Evolutionary conservation across 2,888 invertebrate species (phyloP), one percentile per base, ranked within the genome.

Genomic region (Scaptomyza caliginosa): DNA sequence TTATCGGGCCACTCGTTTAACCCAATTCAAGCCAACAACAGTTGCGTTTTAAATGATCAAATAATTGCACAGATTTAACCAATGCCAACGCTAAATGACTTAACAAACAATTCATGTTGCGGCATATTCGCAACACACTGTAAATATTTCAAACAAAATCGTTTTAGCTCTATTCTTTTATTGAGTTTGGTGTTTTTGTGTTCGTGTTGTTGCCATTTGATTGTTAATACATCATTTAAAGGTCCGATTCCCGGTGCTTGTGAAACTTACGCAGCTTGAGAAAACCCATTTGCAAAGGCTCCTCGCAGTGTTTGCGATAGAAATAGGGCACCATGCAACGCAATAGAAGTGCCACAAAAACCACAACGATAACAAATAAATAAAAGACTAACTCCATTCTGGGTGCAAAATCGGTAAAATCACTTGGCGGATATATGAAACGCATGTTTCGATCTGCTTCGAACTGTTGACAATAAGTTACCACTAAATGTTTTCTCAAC

Each of bases 21-120:
- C 54, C 50, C 43, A 49, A 48, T 70, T 64, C 65, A 24, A 32
- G 42, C 19, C 46, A 55, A 56, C 8, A 30, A 64, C 48, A 67
- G 77, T 63, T 78, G 77, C 59, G 21, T 64, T 74, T 77, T 74
- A 77, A 74, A 77, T 74, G 69, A 59, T 68, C 45, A 78, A 74
- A 74, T 74, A 78, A 74, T 74, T 68, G 74, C 74, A 50, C 63
- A 74, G 69, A 78, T 77, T 74, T 70, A 13, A 11, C n/a, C 13
- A 38, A 52, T 38, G 23, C 28, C 34, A 26, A 11, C n/a, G 7
- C 17, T 7, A 67, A 66, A 57, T 51, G 36, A 57, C 67, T 74
- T 51, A n/a, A 46, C 68, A 67, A n/a, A 46, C 68, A 67, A 57
- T 74, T 50, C n/a, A 48, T 36, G 36, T 50, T 50, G 6, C 32